A percentile compares a stretch with the other conserved stretches of the same genome.
phyloP scores from a whole-genome alignment of 1,140 invertebrate genomes.

The Drosophila dunni region DNA sequence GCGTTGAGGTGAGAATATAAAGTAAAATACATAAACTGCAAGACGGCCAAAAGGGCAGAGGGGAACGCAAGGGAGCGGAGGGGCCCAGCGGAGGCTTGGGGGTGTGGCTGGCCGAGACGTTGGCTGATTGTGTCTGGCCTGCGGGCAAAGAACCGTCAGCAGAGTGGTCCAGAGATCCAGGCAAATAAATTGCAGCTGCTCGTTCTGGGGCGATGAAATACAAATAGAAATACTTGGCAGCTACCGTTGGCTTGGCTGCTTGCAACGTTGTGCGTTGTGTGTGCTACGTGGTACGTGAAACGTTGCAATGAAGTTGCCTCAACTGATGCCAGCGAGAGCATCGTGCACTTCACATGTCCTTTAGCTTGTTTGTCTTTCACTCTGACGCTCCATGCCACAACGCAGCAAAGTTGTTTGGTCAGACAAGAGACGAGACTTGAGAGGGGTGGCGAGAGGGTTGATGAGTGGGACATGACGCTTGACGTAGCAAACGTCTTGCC shows the following conservation, averaged over 20 bases:
- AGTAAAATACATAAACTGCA: constrained; percentile 67
- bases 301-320: constrained; percentile 59
- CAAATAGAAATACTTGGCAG: constrained; percentile 83
- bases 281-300: constrained; percentile 51
- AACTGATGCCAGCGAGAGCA: constrained; percentile 27
- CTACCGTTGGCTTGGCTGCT: constrained; percentile 57
- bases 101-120: not conserved
- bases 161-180: constrained; percentile 39
- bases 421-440: constrained; percentile 38
- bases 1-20: constrained; percentile 75
- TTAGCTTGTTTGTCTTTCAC: constrained; percentile 69
- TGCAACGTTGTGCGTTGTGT: constrained; percentile 47
- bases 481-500: constrained; percentile 17
- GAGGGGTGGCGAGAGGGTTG: too few relatives aligned
- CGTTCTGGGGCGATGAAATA: constrained; percentile 75
- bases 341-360: constrained; percentile 63
- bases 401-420: constrained; percentile 75
- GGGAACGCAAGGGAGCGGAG: too few relatives aligned
- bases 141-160: constrained; percentile 51
- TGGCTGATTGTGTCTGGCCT: constrained; percentile 69
- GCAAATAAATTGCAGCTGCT: constrained; percentile 81
- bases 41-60: constrained; percentile 16
- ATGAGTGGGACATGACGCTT: too few relatives aligned
- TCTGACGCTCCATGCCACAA: constrained; percentile 40
- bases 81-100: not conserved